Evolutionary conservation across 2,888 invertebrate genomes (phyloP).

Genomic region (Antheraea yamamai): DNA sequence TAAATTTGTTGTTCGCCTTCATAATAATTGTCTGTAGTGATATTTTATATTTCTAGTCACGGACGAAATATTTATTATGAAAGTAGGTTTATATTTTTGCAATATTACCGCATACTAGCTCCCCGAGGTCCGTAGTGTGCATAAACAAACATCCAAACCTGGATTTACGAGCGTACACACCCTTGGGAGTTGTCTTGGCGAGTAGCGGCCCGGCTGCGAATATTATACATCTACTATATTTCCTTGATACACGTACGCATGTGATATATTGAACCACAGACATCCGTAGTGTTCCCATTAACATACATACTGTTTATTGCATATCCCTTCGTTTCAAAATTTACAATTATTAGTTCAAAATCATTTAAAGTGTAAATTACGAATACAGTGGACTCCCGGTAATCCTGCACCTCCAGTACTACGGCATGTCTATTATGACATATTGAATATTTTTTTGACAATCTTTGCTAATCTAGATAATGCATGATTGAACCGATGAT

Average conservation of each 20-base stretch:
- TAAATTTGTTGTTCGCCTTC: background rate
- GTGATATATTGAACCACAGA: constrained; percentile 10
- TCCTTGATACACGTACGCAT: constrained; percentile 26
- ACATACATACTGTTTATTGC: background rate
- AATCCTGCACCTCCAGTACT: no score
- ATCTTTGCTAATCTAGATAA: no score
- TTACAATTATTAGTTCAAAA: background rate
- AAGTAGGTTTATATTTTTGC: constrained; percentile 26
- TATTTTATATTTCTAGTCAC: constrained; percentile 22
- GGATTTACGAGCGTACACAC: constrained; percentile 47
- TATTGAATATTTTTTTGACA: no score
- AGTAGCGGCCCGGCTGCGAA: constrained; percentile 30
- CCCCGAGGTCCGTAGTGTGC: constrained; percentile 38
- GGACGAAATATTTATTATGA: constrained; percentile 24
- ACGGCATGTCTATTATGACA: no score
- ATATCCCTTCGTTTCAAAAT: background rate
- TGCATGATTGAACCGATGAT: no score
- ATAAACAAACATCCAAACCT: constrained; percentile 47
- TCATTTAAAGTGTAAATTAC: no score
- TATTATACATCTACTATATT: constrained; percentile 34
- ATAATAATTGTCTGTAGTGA: background rate
- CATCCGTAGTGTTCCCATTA: background rate
- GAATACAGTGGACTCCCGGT: no score
- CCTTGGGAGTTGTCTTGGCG: constrained; percentile 39
- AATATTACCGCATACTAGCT: constrained; percentile 25